These are phyloP conservation scores for Synanceia verrucosa DNA, from an alignment of 2,797 vertebrate species.

Conservation along the genomic window DNA sequence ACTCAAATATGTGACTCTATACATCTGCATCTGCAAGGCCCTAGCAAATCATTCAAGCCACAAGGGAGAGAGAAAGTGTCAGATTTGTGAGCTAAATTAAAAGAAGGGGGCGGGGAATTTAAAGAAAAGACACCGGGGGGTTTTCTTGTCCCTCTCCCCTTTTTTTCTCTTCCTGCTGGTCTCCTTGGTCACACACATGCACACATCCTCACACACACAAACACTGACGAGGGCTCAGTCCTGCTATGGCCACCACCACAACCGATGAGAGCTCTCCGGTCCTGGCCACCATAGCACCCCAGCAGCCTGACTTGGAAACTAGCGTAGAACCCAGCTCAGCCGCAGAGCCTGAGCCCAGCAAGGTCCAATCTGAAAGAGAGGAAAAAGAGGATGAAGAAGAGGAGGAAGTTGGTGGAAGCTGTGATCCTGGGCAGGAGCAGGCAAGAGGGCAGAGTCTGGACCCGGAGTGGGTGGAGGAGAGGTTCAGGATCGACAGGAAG, in stretches of 20 bases:
- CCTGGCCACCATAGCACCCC: conserved; percentile 46
- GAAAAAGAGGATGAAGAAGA: conserved; percentile 69
- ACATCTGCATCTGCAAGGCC: conserved; percentile 13
- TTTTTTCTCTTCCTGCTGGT: conserved; percentile 60
- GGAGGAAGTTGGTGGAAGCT: conserved; percentile 52
- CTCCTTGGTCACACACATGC: conserved; percentile 81
- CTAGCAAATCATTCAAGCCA: conserved; percentile 20
- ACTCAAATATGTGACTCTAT: conserved; percentile 15
- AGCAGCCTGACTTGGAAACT: conserved; percentile 66
- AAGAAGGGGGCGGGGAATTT: conserved; percentile 64
- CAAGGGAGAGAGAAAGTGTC: conserved; percentile 31
- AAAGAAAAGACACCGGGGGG: conserved; percentile 60
- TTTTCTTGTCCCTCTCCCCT: conserved; percentile 62
- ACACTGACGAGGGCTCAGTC: conserved; percentile 76
- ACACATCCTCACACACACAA: conserved; percentile 58
- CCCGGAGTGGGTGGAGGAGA: conserved; percentile 84
- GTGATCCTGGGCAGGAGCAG: conserved; percentile 35
- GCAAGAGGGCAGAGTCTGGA: conserved; percentile 57
- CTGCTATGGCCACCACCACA: conserved; percentile 72
- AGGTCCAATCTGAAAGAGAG: conserved; percentile 36
- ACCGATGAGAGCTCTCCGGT: conserved; percentile 63
- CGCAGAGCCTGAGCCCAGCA: conserved; percentile 52
- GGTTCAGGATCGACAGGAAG: conserved; percentile 87
- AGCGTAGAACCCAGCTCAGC: conserved; percentile 58
- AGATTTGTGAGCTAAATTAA: conserved; percentile 62